Base-by-base conservation (phyloP, 1,140 invertebrate genomes). In the Brachionus rubens region DNA sequence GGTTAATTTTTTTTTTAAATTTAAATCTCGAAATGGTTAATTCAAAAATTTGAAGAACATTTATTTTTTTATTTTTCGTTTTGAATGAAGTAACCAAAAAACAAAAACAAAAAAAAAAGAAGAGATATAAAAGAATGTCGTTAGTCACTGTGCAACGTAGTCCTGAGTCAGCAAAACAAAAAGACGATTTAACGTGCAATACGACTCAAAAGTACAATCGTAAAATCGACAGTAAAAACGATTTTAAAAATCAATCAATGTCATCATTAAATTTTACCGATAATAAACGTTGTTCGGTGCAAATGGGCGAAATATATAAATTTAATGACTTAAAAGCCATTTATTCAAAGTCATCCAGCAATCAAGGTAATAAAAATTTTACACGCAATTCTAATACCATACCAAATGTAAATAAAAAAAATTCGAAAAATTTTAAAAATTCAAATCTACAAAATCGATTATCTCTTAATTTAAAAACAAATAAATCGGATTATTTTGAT, bases 101-200 rank as follows among this genome's bases (percentile, higher is more conserved):
- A 59, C 36, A 16, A 59, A 36, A 36, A 59, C 28, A 59, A 33
- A 33, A 59, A 56, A 40, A 36, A 16, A 30, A 59, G 30, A 14
- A 54, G 2, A 6, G 21, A 54, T 54, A 26, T 54, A 24, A 43
- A 41, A 65, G 16, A 48, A 72, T 72, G 68, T 72, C 68, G 21
- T 54, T 72, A 41, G 46, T 72, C n/a, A 72, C 68, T 72, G 68
- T 72, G 14, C 68, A 72, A 50, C 68, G 68, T 50, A 72, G 68
- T 40, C 68, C 68, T 21, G 50, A 72, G 43, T 36, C 68, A n/a
- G 16, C 43, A 21, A 7, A 33, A 54, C 43, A 24, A 5, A 72
- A 70, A 47, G 40, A 50, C 36, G 47, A 70, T 47, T 50, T 70
- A 24, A 3, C 54, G 54, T 59, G 54, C 54, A 59, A 19, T 21